Percentiles rank a stretch among this genome's conserved stretches.
Evolutionary conservation across 2,888 invertebrate genomes (phyloP).

Genomic region (Eurytoma adleriae): DNA sequence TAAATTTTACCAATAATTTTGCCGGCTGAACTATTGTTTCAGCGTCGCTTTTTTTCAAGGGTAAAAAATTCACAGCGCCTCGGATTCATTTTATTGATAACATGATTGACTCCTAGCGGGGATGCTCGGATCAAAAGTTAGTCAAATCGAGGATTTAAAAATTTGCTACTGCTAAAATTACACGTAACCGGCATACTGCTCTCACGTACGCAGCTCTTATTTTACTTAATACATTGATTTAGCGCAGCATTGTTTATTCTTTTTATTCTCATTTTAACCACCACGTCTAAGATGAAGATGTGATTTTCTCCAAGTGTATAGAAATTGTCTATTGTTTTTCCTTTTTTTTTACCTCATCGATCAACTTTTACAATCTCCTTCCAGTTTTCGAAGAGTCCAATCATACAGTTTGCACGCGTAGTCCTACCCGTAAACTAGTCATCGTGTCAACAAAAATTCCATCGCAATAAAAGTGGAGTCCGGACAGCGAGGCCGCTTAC

Average conservation of each 20-base stretch:
- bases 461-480: constrained; percentile 44
- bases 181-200: constrained; percentile 29
- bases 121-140: background rate
- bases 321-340: constrained; percentile 33
- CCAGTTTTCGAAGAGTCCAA: constrained; percentile 45
- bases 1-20: background rate
- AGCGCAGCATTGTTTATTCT: constrained; percentile 12
- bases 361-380: constrained; percentile 46
- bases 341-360: constrained; percentile 14
- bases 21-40: too few species aligned
- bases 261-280: constrained; percentile 38
- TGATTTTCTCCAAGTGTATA: constrained; percentile 45
- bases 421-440: constrained; percentile 52
- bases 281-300: constrained; percentile 45
- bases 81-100: too few species aligned
- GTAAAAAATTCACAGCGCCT: too few species aligned
- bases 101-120: too few species aligned
- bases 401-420: constrained; percentile 45
- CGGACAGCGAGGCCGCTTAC: constrained; percentile 38
- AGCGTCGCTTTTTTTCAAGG: too few species aligned
- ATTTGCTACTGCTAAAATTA: constrained; percentile 39
- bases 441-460: constrained; percentile 53
- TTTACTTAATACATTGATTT: constrained; percentile 33
- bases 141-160: constrained; percentile 26
- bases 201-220: constrained; percentile 46